Conservation (phyloP, 2,888 invertebrate genomes). For the Idaea dimidiata region DNA sequence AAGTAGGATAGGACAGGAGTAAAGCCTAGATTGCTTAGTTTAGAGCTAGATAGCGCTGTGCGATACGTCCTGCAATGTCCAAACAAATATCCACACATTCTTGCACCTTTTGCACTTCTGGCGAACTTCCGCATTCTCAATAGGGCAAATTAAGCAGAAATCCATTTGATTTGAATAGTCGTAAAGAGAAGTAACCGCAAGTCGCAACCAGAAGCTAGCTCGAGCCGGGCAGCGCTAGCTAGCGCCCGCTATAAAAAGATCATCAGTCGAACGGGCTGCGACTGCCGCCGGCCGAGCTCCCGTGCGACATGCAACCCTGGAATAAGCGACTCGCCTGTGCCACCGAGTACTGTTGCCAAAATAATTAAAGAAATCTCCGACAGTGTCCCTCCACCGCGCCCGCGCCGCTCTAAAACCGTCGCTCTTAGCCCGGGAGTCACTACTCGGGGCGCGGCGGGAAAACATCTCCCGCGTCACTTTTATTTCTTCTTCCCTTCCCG, state of each 20-base stretch:
- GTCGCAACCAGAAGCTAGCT: slow-evolving; percentile 59
- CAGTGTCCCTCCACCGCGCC: slow-evolving; percentile 82
- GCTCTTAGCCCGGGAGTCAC: slow-evolving; percentile 81
- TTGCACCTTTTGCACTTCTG: background rate
- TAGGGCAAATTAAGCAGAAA: slow-evolving; percentile 29
- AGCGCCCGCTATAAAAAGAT: slow-evolving; percentile 80
- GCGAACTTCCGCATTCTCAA: background rate
- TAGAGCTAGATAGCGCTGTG: no score
- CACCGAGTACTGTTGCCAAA: slow-evolving; percentile 86
- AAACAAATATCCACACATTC: background rate
- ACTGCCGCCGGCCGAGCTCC: slow-evolving; percentile 49
- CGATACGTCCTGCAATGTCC: no score
- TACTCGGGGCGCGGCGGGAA: slow-evolving; percentile 81
- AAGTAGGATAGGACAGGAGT: no score
- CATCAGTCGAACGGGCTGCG: slow-evolving; percentile 71
- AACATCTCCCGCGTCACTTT: slow-evolving; percentile 81
- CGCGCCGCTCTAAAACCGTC: slow-evolving; percentile 80
- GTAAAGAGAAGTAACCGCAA: slow-evolving; percentile 53
- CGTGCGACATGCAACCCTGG: slow-evolving; percentile 80
- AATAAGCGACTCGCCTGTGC: slow-evolving; percentile 77
- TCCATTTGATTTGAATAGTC: slow-evolving; percentile 47
- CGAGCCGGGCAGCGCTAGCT: slow-evolving; percentile 66
- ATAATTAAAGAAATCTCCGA: slow-evolving; percentile 88
- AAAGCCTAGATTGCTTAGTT: no score
- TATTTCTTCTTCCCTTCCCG: slow-evolving; percentile 81